Base-by-base conservation (phyloP, 2,113 vertebrate genomes). In the Chloroceryle aenea region DNA sequence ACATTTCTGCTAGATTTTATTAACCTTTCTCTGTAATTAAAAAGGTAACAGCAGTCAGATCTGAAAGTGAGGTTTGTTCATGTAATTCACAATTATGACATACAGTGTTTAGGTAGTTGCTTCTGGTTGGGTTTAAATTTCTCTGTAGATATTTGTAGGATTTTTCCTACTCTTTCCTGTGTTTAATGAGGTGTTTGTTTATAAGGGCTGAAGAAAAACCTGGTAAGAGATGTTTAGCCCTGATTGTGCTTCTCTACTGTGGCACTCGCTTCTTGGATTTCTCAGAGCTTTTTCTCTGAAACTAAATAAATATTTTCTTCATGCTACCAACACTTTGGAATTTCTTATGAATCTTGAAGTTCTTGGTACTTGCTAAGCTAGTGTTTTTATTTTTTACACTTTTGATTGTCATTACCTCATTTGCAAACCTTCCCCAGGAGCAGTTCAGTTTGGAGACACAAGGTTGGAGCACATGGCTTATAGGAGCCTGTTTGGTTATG, bases 21-120 rank as follows among this genome's bases (percentile, higher is more conserved):
- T 84, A 91, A 88, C 66, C 50, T 94, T 84, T 73, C 52, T 74
- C 34, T 77, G 26, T 74, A 90, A 84, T 93, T 95, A 90, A 67
- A 87, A 89, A 87, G 29, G 55, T 50, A 64, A 43, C 0, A 17
- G 47, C 63, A 74, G 11, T 7, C n/a, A 75, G 76, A 81, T 88
- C 29, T 87, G 74, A 55, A 86, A 80, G 59, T 38, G 38, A 47
- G 40, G 4, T 25, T 79, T 26, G 12, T 74, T 87, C 55, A n/a
- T 1, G 0, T 59, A 83, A 71, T 69, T 91, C 75, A 74, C 53
- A 27, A 67, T 91, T 71, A 67, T 91, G n/a, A 53, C 62, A 29
- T 32, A 32, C 34, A 18, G 6, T 3, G 16, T 63, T 76, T 69
- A 43, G 53, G 30, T 34, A 26, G 25, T 34, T 76, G 42, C 36